Evolutionary conservation across 2,797 vertebrate genomes (phyloP).

Genomic region (Gymnoscopelus microlampas): DNA sequence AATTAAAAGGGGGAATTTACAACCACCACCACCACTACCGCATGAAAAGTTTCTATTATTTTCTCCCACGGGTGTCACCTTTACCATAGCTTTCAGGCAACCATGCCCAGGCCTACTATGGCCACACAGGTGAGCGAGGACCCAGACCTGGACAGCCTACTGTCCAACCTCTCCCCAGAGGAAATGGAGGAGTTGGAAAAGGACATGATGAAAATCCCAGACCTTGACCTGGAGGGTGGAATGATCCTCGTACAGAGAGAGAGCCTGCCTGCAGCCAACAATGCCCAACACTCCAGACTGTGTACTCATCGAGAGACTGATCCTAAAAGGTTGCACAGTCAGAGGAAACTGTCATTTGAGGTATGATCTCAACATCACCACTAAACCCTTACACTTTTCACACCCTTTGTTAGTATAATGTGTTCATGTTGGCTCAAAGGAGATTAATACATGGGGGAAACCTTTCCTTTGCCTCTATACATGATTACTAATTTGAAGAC

Average conservation of each 20-base stretch:
- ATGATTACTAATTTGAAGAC: too few relatives aligned
- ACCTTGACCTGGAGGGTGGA: conserved; percentile 82
- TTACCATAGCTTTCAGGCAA: conserved; percentile 13
- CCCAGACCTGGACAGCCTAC: conserved; percentile 93
- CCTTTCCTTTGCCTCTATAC: too few relatives aligned
- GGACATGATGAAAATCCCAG: conserved; percentile 88
- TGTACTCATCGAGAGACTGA: conserved; percentile 40
- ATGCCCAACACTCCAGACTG: conserved; percentile 46
- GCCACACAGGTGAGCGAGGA: conserved; percentile 97
- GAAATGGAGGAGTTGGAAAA: conserved; percentile 95
- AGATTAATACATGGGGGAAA: too few relatives aligned
- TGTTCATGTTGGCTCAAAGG: not conserved
- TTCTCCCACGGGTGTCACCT: not conserved
- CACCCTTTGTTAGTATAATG: not conserved
- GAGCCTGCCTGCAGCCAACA: conserved; percentile 59
- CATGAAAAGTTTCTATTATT: not conserved
- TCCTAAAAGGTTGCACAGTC: conserved; percentile 75
- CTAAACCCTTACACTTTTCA: not conserved
- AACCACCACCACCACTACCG: not conserved
- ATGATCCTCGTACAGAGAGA: conserved; percentile 62
- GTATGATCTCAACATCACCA: conserved; percentile 72
- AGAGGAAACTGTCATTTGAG: conserved; percentile 82
- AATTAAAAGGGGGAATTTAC: conserved; percentile 32
- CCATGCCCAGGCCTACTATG: conserved; percentile 83
- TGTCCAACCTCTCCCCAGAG: conserved; percentile 94